Percentiles rank a stretch among this genome's conserved stretches.
These are phyloP conservation scores for Phragmatobia fuliginosa DNA, from an alignment of 2,888 invertebrate species.

Conservation along the genomic window DNA sequence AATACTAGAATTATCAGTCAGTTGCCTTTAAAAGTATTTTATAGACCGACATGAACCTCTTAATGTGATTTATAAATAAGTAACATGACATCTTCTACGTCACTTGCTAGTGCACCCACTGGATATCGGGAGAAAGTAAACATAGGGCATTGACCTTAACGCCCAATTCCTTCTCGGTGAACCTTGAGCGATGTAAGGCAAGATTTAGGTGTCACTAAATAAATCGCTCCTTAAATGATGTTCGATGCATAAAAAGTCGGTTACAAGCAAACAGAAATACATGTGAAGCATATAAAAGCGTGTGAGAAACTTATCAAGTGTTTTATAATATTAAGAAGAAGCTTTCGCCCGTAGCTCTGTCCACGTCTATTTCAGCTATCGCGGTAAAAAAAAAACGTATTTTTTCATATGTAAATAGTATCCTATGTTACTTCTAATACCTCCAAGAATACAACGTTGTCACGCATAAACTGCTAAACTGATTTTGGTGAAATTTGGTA, in stretches of 20 bases:
- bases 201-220: slow-evolving; percentile 5
- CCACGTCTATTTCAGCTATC: too few relatives aligned
- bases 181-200: slow-evolving; percentile 3
- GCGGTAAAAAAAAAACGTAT: too few relatives aligned
- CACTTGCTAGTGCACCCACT: slow-evolving; percentile 29
- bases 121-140: slow-evolving; percentile 59
- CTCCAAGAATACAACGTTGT: too few relatives aligned
- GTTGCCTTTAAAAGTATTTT: neutral
- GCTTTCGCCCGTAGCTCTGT: too few relatives aligned
- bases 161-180: slow-evolving; percentile 45
- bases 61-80: slow-evolving; percentile 31
- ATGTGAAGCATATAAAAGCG: too few relatives aligned
- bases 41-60: slow-evolving; percentile 29
- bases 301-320: too few relatives aligned
- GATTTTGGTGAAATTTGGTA: too few relatives aligned
- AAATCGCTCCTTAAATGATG: neutral
- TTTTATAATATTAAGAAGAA: too few relatives aligned
- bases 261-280: neutral
- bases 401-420: too few relatives aligned
- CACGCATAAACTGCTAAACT: too few relatives aligned
- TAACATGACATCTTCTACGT: slow-evolving; percentile 40
- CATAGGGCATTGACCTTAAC: slow-evolving; percentile 49
- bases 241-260: too few relatives aligned
- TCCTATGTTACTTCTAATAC: too few relatives aligned
- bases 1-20: neutral